Conservation (phyloP, 2,113 vertebrate genomes). For the Quiscalus mexicanus region DNA sequence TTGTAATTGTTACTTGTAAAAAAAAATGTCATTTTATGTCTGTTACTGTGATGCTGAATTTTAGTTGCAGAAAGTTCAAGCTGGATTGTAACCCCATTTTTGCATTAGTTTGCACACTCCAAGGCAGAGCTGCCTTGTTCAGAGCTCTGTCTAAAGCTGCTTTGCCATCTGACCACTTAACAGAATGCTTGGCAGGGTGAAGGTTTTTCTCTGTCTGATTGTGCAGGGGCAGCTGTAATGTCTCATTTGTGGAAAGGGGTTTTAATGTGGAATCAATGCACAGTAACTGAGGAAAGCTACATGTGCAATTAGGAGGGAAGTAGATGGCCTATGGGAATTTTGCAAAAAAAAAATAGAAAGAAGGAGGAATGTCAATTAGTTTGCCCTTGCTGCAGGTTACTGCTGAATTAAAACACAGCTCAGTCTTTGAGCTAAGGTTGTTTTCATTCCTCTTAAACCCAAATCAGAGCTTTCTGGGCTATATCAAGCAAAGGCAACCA, state of each 20-base stretch:
- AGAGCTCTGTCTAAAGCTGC: neutral
- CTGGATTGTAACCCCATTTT: neutral
- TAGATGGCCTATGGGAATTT: neutral
- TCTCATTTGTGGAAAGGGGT: rapidly evolving
- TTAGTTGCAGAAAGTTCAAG: neutral
- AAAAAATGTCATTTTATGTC: neutral
- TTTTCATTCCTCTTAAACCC: neutral
- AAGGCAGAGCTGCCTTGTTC: neutral
- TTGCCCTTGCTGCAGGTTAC: neutral
- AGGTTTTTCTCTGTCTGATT: neutral
- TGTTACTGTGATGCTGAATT: neutral
- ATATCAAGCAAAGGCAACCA: neutral
- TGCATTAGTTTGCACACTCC: neutral
- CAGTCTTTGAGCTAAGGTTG: neutral
- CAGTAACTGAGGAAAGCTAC: neutral
- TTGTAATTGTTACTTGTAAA: neutral
- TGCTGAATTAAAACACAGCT: neutral
- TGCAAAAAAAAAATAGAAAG: neutral
- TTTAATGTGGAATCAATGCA: neutral
- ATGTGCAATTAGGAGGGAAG: neutral
- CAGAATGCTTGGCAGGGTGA: neutral
- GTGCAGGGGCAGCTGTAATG: neutral
- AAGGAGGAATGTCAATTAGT: neutral
- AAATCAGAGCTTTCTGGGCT: neutral
- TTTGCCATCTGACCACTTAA: neutral